Base-by-base conservation (phyloP, 2,797 vertebrate genomes). In the Rhynchotus rufescens region DNA sequence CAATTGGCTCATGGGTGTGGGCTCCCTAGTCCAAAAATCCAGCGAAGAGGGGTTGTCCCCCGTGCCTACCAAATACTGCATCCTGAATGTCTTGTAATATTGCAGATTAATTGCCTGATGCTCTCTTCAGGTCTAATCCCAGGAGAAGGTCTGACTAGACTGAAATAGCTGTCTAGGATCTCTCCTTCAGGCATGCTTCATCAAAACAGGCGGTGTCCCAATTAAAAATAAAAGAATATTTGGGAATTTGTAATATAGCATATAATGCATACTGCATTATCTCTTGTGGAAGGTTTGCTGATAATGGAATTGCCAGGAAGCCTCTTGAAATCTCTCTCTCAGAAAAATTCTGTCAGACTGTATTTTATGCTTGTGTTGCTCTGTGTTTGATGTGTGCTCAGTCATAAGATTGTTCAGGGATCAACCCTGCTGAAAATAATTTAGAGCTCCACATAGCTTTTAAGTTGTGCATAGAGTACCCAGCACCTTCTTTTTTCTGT, bases 241-340 rank as follows among this genome's bases (percentile, higher is more conserved):
- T 42, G 19, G 16, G 51, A 44, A 8, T 47, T 45, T 72, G 74
- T 47, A 3, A 75, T 72, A 4, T 3, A 44, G 30, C 15, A 9
- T 51, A 8, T 65, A 45, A 57, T 15, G 4, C 2, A 1, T 42
- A 45, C 28, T 20, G 21, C 7, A 1, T 5, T 36, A 2, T 51
- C 28, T 74, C 19, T 61, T 77, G 17, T 54, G 40, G 59, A 54
- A 91, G 66, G 42, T 6, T 77, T 82, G 40, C 11, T 86, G 68
- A 28, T 22, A 69, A 86, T 14, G 15, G 20, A 73, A 57, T 32
- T 89, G 28, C 28, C 32, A 56, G 30, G 25, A 67, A 45, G 15
- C 20, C 10, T 74, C 10, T n/a, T 69, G 42, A 88, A 83, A 59
- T 54, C 34, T 4, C 2, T 67, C 59, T 54, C 21, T 40, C 4